Evolutionary conservation across 2,888 invertebrate species (phyloP), one percentile per base, ranked within the genome.

Genomic region (Pandemis corylana): DNA sequence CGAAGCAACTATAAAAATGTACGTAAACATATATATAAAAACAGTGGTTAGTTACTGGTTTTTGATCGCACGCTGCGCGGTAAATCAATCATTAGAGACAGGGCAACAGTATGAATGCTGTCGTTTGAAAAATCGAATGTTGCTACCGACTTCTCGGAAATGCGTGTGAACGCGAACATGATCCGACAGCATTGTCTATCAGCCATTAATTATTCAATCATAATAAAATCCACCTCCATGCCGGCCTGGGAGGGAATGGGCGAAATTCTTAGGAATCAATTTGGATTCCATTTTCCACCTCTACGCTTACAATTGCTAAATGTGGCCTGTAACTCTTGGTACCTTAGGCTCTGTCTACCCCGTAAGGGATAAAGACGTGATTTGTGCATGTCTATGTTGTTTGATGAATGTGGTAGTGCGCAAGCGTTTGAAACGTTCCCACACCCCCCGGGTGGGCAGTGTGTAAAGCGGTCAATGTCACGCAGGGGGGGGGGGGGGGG

Each of bases 401-500:
- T 44, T 7, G 44, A 9, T 49, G 49, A 56, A 56, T 56, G 56
- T 5, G 20, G 56, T 56, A 7, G 9, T 56, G 1, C 4, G 6
- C n/a, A 15, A 20, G 15, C 56, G 56, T 15, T 1, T 15, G 15
- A n/a, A 56, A 49, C 13, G 49, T 5, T 44, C 49, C 0, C 0
- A 12, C 4, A 5, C 20, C 53, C 15, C 53, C 53, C 53, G 0
- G 0, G 7, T 2, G 15, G 15, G 9, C 9, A 15, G 7, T 56
- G 59, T 28, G 28, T 59, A 49, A 65, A 5, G 13, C 78, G 84
- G 81, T 69, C 84, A 83, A 81, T 81, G 83, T 78, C 84, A 76
- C 75, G 65, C n/a, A n/a, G 73, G 76, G 46, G 20, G 20, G 74
- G 78, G 42, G 65, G 78, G 77, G 20, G 20, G 71, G 77, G 76